Base-by-base conservation (phyloP, 2,888 invertebrate genomes). In the Andrena marginata region DNA sequence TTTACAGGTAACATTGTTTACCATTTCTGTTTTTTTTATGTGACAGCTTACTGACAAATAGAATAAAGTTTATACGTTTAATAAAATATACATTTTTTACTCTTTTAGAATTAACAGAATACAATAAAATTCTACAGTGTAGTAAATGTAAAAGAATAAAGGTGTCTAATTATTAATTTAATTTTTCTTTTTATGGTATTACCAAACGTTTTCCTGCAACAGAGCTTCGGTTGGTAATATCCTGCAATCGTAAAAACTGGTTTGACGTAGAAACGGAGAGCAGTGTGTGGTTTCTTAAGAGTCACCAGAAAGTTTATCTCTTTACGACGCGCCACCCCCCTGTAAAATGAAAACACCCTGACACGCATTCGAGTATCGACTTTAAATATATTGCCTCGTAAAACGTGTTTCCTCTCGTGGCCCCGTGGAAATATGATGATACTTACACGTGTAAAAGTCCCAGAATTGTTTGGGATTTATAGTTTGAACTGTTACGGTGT, bases 291-390 rank as follows among this genome's bases (percentile, higher is more conserved):
- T 48, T 77, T 75, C 64, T 64, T 69, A 69, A 20, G 35, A 20
- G 64, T 69, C 26, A 42, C 35, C 33, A 0, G 49, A 20, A 35
- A 62, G n/a, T 75, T 71, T 51, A 51, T 10, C 35, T 42, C n/a
- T 51, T 80, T 77, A 80, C 65, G 65, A 62, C 31, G 48, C 20
- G 10, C 54, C 26, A 5, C 29, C 7, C 0, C 0, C 10, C 33
- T 31, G 35, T 69, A 48, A 20, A 48, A 71, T 35, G 51, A 48
- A 71, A 63, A 71, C 33, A 33, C 59, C 26, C 31, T 16, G 65
- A 64, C 70, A 71, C 42, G 70, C 42, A 65, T 62, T 33, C 20
- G 13, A 10, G 31, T 76, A 80, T 77, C 60, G 80, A 31, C 48
- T 26, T 20, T 48, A 49, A 60, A 71, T 77, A 65, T 54, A 67